phyloP scores from a whole-genome alignment of 2,797 vertebrate genomes.

The Periparus ater region DNA sequence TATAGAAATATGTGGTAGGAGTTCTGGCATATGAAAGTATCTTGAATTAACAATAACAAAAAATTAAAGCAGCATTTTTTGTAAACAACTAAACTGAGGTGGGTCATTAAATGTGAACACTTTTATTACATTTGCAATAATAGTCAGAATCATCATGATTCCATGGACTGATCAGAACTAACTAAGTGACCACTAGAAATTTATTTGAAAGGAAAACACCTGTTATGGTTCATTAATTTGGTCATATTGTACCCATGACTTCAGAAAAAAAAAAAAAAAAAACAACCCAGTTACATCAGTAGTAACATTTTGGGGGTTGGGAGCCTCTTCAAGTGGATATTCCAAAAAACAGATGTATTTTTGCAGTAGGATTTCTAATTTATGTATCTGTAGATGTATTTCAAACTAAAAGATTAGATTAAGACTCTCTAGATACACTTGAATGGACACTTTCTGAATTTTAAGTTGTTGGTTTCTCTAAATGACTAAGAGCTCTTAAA shows the following conservation, averaged over 20 bases:
- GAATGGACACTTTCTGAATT: background rate
- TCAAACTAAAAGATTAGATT: background rate
- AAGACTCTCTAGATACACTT: background rate
- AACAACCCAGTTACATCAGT: background rate
- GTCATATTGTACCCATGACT: background rate
- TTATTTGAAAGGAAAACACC: background rate
- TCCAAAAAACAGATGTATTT: background rate
- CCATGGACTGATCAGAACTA: background rate
- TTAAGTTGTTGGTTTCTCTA: background rate
- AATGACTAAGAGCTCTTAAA: background rate
- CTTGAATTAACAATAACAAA: background rate
- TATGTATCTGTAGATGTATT: background rate
- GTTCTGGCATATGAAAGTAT: background rate
- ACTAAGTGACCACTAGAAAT: background rate
- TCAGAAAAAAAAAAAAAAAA: background rate
- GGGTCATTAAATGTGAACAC: background rate
- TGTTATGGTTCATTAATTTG: background rate
- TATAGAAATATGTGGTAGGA: background rate
- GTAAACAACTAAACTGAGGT: background rate
- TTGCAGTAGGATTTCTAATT: background rate
- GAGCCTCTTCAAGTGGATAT: background rate
- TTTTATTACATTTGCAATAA: background rate
- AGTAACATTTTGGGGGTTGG: background rate
- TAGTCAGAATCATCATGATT: background rate
- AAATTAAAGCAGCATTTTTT: background rate